Percentiles rank a stretch among this genome's conserved stretches.
These are phyloP conservation scores for Anastatus disparis DNA, from an alignment of 1,140 invertebrate species.

Conservation along the genomic window DNA sequence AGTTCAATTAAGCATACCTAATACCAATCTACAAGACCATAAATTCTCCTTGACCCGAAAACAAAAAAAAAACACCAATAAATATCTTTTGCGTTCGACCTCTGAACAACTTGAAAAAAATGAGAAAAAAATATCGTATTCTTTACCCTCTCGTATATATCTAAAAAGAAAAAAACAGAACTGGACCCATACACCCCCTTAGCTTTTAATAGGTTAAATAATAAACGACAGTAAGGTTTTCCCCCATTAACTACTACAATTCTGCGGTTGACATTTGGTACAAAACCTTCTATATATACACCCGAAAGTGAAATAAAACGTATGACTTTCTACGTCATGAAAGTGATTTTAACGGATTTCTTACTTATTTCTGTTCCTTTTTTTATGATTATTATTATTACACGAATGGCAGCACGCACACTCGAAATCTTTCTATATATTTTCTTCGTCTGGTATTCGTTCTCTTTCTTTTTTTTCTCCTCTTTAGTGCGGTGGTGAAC, in stretches of 20 bases:
- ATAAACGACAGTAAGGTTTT: neutral
- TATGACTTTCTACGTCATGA: neutral
- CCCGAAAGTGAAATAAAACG: neutral
- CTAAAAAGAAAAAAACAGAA: no score
- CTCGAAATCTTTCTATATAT: no score
- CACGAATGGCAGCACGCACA: no score
- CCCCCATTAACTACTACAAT: neutral
- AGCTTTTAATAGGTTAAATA: neutral
- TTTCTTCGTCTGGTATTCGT: neutral
- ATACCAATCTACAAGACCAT: neutral
- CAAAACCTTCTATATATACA: no score
- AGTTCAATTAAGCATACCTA: neutral
- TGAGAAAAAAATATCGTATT: no score
- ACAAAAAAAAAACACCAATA: no score
- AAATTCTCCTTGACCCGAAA: neutral
- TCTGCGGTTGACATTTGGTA: slow-evolving; percentile 2
- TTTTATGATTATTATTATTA: no score
- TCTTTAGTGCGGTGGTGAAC: neutral
- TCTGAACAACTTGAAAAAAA: no score
- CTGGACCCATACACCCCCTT: no score
- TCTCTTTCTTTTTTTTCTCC: neutral
- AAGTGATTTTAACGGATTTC: slow-evolving; percentile 14
- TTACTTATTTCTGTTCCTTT: neutral
- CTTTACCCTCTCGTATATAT: no score
- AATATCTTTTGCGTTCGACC: no score